Percentiles rank a stretch among this genome's conserved stretches.
These are phyloP conservation scores for Apteryx mantelli DNA, from an alignment of 2,113 vertebrate species.

Conservation along the genomic window DNA sequence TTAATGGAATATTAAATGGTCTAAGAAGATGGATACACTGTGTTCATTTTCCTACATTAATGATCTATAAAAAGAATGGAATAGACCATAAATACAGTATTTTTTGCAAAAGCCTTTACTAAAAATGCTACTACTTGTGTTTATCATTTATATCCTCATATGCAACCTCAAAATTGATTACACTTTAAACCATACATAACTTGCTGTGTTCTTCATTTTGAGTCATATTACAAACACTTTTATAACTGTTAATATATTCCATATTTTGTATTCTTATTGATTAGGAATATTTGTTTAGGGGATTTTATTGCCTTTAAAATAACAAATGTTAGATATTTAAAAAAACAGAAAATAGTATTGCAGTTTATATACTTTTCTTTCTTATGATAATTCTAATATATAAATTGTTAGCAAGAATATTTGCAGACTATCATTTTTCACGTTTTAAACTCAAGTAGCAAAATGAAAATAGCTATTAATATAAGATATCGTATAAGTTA, in stretches of 20 bases:
- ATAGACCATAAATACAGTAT: conserved; percentile 77
- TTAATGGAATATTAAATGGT: conserved; percentile 80
- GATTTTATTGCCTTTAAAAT: conserved; percentile 81
- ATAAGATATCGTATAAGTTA: conserved; percentile 15
- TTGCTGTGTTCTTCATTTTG: conserved; percentile 81
- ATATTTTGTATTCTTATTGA: conserved; percentile 83
- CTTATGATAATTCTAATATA: conserved; percentile 64
- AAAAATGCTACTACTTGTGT: conserved; percentile 79
- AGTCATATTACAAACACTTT: conserved; percentile 78
- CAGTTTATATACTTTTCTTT: conserved; percentile 64
- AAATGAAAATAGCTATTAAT: conserved; percentile 60
- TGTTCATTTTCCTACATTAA: conserved; percentile 82
- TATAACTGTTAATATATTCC: conserved; percentile 83
- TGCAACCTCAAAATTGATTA: conserved; percentile 82
- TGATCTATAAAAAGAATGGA: conserved; percentile 82
- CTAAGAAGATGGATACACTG: conserved; percentile 75
- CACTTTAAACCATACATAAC: conserved; percentile 79
- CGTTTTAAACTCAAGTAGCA: conserved; percentile 60
- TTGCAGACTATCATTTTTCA: conserved; percentile 52
- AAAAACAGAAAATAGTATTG: conserved; percentile 62
- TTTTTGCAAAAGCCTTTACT: conserved; percentile 79
- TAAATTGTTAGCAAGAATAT: conserved; percentile 45
- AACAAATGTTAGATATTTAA: conserved; percentile 74
- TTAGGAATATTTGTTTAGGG: conserved; percentile 81
- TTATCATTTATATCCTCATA: conserved; percentile 82